Percentiles rank a stretch among this genome's conserved stretches.
Conservation (phyloP, 2,113 vertebrate species). For the Callionymus lyra region DNA sequence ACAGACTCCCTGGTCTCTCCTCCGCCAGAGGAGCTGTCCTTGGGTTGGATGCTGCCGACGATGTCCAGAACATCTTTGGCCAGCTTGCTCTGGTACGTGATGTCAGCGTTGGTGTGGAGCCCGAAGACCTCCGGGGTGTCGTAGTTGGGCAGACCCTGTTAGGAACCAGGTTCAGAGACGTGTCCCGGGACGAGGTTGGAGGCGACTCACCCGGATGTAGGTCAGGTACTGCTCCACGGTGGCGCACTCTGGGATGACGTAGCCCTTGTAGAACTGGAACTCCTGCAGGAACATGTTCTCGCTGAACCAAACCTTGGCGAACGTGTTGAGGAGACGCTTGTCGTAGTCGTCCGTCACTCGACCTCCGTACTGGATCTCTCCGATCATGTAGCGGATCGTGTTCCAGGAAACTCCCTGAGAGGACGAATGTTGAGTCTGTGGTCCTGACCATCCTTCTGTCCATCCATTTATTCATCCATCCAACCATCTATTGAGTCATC, state of each 20-base stretch:
- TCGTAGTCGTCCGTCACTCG: slow-evolving; percentile 82
- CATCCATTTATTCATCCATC: neutral
- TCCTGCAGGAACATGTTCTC: slow-evolving; percentile 29
- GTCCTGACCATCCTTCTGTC: neutral
- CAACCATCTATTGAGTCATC: too few relatives aligned
- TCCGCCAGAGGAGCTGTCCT: slow-evolving; percentile 31
- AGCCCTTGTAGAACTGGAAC: slow-evolving; percentile 34
- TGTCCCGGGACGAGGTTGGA: too few relatives aligned
- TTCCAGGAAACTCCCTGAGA: slow-evolving; percentile 79
- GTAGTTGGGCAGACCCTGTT: slow-evolving; percentile 15
- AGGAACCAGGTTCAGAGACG: too few relatives aligned
- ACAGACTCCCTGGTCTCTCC: slow-evolving; percentile 33
- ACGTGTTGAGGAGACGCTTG: slow-evolving; percentile 73
- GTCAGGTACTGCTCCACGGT: slow-evolving; percentile 33
- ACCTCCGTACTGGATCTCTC: slow-evolving; percentile 81
- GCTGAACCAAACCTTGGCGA: slow-evolving; percentile 59
- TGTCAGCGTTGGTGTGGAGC: slow-evolving; percentile 40
- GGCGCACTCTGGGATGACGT: slow-evolving; percentile 32
- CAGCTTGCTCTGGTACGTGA: slow-evolving; percentile 40
- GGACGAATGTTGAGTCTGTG: neutral
- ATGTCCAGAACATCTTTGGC: slow-evolving; percentile 33
- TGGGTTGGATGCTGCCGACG: slow-evolving; percentile 44
- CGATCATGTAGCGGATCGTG: slow-evolving; percentile 81
- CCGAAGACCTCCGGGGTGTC: slow-evolving; percentile 33
- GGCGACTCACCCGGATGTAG: slow-evolving; percentile 7